phyloP scores from a whole-genome alignment of 2,797 vertebrate species.

The Anableps anableps region DNA sequence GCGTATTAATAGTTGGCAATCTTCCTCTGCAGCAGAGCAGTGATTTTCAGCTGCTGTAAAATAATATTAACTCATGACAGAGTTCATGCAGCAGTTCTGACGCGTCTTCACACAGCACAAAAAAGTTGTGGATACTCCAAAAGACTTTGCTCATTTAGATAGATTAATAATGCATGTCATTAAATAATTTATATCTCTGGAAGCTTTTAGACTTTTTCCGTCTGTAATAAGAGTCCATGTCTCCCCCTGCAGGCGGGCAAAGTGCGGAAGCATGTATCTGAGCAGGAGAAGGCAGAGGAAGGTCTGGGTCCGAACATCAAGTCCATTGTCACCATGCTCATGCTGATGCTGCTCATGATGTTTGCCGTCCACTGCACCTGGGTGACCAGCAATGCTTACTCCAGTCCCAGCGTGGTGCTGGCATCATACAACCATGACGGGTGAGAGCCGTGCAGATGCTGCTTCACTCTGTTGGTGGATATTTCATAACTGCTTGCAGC shows the following conservation, averaged over 20 bases:
- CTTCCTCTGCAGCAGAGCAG: slow-evolving; percentile 11
- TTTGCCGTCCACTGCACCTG: slow-evolving; percentile 99
- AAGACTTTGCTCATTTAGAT: slow-evolving; percentile 44
- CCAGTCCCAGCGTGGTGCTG: slow-evolving; percentile 95
- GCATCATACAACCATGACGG: slow-evolving; percentile 98
- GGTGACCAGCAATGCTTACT: slow-evolving; percentile 98
- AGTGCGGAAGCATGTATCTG: slow-evolving; percentile 96
- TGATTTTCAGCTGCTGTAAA: slow-evolving; percentile 33
- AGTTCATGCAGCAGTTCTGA: slow-evolving; percentile 11
- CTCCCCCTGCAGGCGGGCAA: slow-evolving; percentile 91
- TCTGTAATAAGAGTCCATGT: slow-evolving; percentile 36
- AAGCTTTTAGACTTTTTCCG: neutral
- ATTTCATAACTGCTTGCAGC: slow-evolving; percentile 14
- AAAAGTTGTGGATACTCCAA: slow-evolving; percentile 31
- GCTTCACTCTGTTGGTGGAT: neutral
- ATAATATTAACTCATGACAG: slow-evolving; percentile 43
- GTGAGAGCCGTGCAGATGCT: slow-evolving; percentile 56
- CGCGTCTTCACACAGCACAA: slow-evolving; percentile 12
- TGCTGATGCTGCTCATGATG: slow-evolving; percentile 99
- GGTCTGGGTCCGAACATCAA: slow-evolving; percentile 97
- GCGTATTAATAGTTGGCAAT: slow-evolving; percentile 26
- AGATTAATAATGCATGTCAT: slow-evolving; percentile 48
- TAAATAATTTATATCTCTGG: slow-evolving; percentile 51
- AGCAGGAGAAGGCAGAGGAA: slow-evolving; percentile 97
- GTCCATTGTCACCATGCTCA: slow-evolving; percentile 98